Base-by-base conservation (phyloP, 2,888 invertebrate genomes). In the Amphipoea oculea region DNA sequence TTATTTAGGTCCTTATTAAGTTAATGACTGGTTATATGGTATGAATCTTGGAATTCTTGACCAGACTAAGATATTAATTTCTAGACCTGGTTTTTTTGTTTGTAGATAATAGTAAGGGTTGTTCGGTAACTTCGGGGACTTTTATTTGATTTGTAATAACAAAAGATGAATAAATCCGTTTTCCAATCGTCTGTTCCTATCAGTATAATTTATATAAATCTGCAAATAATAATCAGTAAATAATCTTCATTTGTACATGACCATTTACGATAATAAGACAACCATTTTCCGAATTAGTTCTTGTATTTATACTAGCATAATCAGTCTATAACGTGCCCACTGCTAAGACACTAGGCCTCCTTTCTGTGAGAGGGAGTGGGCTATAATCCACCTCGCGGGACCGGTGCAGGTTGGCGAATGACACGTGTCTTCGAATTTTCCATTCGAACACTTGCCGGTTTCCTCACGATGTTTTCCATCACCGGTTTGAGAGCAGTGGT, bases 1-100 rank as follows among this genome's bases (percentile, higher is more conserved):
- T 63, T 42, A 68, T 45, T 69, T 79, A 4, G 63, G 45, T 79
- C 14, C 51, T 45, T 36, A 45, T 45, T 42, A 29, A 20, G 5
- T 29, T 20, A 5, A 75, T 48, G 5, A 20, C 14, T 42, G 6
- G 5, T n/a, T 20, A 2, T 23, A 9, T 36, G 9, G 1, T 14
- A 20, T 29, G n/a, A 62, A 62, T 62, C 6, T 29, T 29, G 29
- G 5, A 66, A 48, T 63, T 48, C 5, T 36, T 48, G 23, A n/a
- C 5, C n/a, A 29, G 12, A 12, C 12, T 1, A 63, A 17, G 6
- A 29, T 63, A 63, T 62, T 29, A 14, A 14, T 62, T 29, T 29
- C 62, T 6, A 14, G 29, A 12, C 4, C 12, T 40, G 23, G 1
- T 66, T 66, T 42, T n/a, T 17, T n/a, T 4, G 14, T 7, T 14